Evolutionary conservation across 2,797 vertebrate genomes (phyloP).

Genomic region (Fundulus diaphanus): DNA sequence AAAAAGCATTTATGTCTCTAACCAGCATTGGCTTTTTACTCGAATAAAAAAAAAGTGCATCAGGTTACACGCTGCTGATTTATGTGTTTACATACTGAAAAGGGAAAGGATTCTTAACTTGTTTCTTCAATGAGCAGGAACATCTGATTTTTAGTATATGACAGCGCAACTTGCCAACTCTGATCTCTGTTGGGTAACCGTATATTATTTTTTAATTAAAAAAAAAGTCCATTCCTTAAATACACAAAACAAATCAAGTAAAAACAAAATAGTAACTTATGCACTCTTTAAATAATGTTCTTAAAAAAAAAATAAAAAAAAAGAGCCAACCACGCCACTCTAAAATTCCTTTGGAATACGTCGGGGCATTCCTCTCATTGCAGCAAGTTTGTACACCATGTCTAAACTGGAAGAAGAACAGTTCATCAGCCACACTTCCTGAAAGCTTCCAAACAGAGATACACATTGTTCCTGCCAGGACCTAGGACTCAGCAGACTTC

Average conservation of each 20-base stretch:
- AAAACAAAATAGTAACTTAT: no score
- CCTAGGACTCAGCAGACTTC: slow-evolving; percentile 18
- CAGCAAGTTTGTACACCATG: slow-evolving; percentile 19
- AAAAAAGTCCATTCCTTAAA: no score
- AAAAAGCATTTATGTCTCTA: no score
- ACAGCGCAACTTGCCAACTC: not conserved
- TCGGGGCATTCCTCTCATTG: slow-evolving; percentile 21
- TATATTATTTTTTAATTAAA: no score
- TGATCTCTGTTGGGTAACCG: not conserved
- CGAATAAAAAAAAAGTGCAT: no score
- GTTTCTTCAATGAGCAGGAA: not conserved
- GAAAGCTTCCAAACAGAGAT: slow-evolving; percentile 27
- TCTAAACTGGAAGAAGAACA: slow-evolving; percentile 23
- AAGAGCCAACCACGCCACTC: not conserved
- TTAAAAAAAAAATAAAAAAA: no score
- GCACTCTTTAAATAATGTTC: no score
- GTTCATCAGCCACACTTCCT: slow-evolving; percentile 29
- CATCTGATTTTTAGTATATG: not conserved
- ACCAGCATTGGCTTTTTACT: no score
- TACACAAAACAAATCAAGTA: no score
- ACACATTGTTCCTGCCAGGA: not conserved
- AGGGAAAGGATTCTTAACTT: not conserved
- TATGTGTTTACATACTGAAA: not conserved
- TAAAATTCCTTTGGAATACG: not conserved
- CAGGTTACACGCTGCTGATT: no score